Evolutionary conservation across 2,797 vertebrate genomes (phyloP).

Genomic region (Hydrophis major): DNA sequence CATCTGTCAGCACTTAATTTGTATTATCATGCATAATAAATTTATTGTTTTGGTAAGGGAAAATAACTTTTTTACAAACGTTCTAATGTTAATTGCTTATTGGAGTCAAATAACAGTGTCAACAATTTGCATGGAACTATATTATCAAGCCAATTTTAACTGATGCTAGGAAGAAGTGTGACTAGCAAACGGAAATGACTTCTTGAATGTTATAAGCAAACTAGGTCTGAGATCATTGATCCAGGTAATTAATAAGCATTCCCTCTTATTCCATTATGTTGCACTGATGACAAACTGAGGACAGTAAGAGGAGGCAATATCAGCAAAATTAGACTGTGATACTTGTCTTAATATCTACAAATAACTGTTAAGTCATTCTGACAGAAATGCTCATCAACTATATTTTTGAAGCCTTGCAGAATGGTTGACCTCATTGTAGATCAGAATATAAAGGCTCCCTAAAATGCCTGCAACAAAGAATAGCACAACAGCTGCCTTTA

Average conservation of each 20-base stretch:
- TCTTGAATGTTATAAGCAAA: slow-evolving; percentile 32
- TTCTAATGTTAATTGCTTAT: slow-evolving; percentile 33
- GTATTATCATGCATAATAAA: not conserved
- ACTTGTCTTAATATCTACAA: slow-evolving; percentile 15
- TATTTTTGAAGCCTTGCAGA: slow-evolving; percentile 38
- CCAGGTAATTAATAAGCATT: slow-evolving; percentile 14
- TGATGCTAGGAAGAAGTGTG: not conserved
- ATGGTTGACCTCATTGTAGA: slow-evolving; percentile 28
- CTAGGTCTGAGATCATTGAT: slow-evolving; percentile 4
- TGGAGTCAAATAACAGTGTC: slow-evolving; percentile 31
- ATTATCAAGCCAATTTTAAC: slow-evolving; percentile 12
- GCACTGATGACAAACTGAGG: slow-evolving; percentile 40
- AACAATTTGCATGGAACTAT: slow-evolving; percentile 19
- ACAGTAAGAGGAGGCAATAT: slow-evolving; percentile 38
- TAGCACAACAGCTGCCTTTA: slow-evolving; percentile 32
- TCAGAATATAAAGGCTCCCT: slow-evolving; percentile 36
- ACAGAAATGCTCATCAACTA: slow-evolving; percentile 12
- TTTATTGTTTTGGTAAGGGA: not conserved
- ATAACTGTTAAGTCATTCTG: slow-evolving; percentile 22
- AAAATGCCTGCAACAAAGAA: slow-evolving; percentile 38
- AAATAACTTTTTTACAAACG: slow-evolving; percentile 21
- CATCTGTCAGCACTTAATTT: slow-evolving; percentile 13
- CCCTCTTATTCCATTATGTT: not conserved
- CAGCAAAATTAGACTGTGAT: slow-evolving; percentile 8
- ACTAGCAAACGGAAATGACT: not conserved